Evolutionary conservation across 2,888 invertebrate genomes (phyloP).

Genomic region (Tetrapedia diversipes): DNA sequence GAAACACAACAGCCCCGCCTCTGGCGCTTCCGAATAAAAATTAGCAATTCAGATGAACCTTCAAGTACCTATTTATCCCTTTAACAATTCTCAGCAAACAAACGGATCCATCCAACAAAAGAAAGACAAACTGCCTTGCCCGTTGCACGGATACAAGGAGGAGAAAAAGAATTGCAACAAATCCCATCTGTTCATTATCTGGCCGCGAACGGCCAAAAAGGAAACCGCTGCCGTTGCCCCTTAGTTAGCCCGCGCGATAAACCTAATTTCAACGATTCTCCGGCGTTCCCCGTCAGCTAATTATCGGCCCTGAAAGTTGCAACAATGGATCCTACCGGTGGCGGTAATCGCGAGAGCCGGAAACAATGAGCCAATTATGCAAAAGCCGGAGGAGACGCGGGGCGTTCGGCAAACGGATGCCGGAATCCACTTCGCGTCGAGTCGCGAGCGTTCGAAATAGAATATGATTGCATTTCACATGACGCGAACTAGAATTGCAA

Average conservation of each 20-base stretch:
- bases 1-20: too few species aligned
- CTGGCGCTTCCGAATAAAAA: too few species aligned
- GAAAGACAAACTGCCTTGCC: too few species aligned
- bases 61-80: too few species aligned
- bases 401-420: conserved; percentile 31
- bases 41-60: too few species aligned
- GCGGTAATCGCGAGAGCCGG: conserved; percentile 7
- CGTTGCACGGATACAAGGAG: too few species aligned
- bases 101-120: too few species aligned
- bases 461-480: conserved; percentile 55
- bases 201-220: too few species aligned
- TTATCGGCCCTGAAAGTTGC: neutral
- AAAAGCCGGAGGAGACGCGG: conserved; percentile 1
- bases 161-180: too few species aligned
- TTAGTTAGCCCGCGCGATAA: neutral
- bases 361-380: conserved; percentile 41
- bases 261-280: neutral
- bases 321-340: neutral
- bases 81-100: too few species aligned
- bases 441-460: conserved; percentile 45
- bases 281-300: neutral
- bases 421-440: conserved; percentile 33
- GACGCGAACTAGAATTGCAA: conserved; percentile 60
- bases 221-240: too few species aligned
- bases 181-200: too few species aligned